A percentile compares a stretch with the other conserved stretches of the same genome.
These are phyloP conservation scores for Iphiclides podalirius DNA, from an alignment of 2,888 invertebrate species.

Conservation along the genomic window DNA sequence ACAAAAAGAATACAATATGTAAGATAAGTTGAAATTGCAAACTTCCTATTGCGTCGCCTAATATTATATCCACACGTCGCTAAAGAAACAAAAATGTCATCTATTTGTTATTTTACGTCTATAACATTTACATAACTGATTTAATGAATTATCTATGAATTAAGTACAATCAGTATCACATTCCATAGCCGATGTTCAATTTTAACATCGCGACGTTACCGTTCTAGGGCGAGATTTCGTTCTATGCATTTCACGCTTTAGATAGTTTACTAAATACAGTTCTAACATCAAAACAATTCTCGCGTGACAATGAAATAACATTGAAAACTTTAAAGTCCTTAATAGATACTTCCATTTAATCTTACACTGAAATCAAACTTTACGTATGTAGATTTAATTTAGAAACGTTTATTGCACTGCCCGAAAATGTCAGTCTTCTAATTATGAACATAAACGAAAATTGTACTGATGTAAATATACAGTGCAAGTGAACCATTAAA, in stretches of 20 bases:
- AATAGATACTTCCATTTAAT: neutral
- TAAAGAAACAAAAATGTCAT: neutral
- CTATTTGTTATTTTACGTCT: neutral
- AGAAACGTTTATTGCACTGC: slow-evolving; percentile 74
- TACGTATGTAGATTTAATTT: slow-evolving; percentile 17
- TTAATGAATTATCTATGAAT: slow-evolving; percentile 7
- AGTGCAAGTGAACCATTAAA: slow-evolving; percentile 28
- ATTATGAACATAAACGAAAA: slow-evolving; percentile 28
- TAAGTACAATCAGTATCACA: slow-evolving; percentile 17
- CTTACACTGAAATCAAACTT: neutral
- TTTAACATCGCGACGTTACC: neutral
- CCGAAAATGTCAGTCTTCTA: slow-evolving; percentile 67
- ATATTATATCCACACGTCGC: too few species aligned
- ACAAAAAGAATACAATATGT: too few species aligned
- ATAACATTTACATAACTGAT: slow-evolving; percentile 2
- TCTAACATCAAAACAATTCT: neutral
- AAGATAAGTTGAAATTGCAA: too few species aligned
- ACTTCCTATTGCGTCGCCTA: too few species aligned
- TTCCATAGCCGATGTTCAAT: neutral
- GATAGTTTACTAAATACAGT: slow-evolving; percentile 1
- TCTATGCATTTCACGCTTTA: neutral
- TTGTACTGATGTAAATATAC: slow-evolving; percentile 30
- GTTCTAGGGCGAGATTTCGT: neutral
- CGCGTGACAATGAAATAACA: neutral
- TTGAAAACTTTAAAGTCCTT: neutral